These are phyloP conservation scores for Numenius phaeopus DNA, from an alignment of 2,797 vertebrate genomes.

Conservation along the genomic window DNA sequence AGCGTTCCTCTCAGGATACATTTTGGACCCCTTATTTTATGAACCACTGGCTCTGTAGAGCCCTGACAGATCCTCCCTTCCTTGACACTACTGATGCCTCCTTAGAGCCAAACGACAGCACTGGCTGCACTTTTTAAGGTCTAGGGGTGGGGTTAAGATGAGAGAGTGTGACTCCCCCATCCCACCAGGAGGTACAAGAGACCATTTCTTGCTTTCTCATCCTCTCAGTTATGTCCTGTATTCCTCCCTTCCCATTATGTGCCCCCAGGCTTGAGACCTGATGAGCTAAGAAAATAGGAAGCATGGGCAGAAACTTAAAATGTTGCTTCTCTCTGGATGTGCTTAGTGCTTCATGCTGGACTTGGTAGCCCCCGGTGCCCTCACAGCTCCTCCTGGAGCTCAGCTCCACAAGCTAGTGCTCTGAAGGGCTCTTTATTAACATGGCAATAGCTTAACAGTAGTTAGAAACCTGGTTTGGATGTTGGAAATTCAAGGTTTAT, in stretches of 20 bases:
- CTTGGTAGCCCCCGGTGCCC: not conserved
- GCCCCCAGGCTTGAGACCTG: rapidly evolving
- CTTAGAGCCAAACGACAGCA: not conserved
- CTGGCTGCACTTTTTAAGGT: not conserved
- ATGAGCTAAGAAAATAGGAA: not conserved
- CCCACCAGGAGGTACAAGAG: not conserved
- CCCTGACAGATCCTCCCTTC: not conserved
- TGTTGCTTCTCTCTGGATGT: not conserved
- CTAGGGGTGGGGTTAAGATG: not conserved
- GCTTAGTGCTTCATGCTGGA: not conserved
- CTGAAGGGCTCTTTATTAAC: not conserved
- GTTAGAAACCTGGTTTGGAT: not conserved
- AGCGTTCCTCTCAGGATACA: not conserved
- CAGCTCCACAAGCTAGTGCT: not conserved
- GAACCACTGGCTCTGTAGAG: not conserved
- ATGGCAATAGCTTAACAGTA: not conserved
- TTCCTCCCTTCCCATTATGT: not conserved
- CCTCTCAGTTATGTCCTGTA: not conserved
- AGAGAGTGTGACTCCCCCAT: not conserved
- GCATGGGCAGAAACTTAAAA: not conserved
- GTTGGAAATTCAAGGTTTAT: not conserved
- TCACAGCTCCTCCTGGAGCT: not conserved
- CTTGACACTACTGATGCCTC: not conserved
- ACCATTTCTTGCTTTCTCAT: not conserved
- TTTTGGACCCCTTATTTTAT: not conserved